phyloP scores from a whole-genome alignment of 1,140 invertebrate species.

The Saccostrea cuccullata region DNA sequence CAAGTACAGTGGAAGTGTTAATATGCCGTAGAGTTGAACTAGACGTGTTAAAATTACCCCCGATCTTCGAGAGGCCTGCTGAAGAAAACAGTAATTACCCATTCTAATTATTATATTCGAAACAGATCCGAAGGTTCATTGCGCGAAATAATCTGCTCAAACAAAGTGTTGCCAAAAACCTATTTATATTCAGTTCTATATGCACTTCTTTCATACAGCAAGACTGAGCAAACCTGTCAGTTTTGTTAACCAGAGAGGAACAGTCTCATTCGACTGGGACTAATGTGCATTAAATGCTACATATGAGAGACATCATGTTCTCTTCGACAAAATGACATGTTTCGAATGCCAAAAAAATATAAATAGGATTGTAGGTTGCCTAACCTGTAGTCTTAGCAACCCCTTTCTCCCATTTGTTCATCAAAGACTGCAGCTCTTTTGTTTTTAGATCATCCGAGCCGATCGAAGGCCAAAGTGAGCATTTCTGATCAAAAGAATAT shows the following conservation, averaged over 20 bases:
- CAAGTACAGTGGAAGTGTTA: conserved; percentile 20
- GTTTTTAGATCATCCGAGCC: too few relatives aligned
- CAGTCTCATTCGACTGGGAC: not conserved
- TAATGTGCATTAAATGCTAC: not conserved
- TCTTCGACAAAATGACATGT: too few relatives aligned
- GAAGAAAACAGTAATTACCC: conserved; percentile 15
- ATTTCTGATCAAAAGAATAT: too few relatives aligned
- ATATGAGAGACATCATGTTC: too few relatives aligned
- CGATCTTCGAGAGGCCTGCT: conserved; percentile 28
- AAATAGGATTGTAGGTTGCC: too few relatives aligned
- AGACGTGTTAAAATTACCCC: conserved; percentile 35
- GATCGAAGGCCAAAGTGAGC: too few relatives aligned
- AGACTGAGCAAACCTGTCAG: not conserved
- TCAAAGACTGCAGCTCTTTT: too few relatives aligned
- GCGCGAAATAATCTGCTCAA: not conserved
- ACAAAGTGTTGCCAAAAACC: conserved; percentile 28
- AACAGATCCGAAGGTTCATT: conserved; percentile 25
- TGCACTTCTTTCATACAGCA: not conserved
- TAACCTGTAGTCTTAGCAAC: too few relatives aligned
- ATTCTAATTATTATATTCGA: conserved; percentile 38
- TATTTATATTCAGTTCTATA: not conserved
- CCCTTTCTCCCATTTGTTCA: too few relatives aligned
- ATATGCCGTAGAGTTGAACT: conserved; percentile 30
- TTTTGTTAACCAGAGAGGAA: not conserved
- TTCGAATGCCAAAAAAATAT: too few relatives aligned